Conservation (phyloP, 2,888 invertebrate genomes). For the Antheraea yamamai region DNA sequence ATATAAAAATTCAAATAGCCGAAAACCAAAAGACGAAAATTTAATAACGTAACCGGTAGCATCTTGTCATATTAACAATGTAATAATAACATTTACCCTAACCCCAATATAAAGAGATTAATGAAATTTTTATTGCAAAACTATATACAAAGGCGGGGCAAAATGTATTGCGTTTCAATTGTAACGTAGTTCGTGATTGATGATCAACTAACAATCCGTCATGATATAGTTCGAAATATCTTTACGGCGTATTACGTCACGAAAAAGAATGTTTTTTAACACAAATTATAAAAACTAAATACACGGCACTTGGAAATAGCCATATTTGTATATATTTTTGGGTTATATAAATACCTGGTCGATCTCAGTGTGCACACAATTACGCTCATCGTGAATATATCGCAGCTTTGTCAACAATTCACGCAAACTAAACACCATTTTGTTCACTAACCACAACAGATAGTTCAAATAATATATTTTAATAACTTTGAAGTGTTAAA, state of each 20-base stretch:
- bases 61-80: background rate
- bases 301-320: background rate
- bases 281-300: background rate
- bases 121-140: background rate
- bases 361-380: constrained; percentile 40
- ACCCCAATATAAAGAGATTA: constrained; percentile 5
- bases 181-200: constrained; percentile 34
- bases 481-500: background rate
- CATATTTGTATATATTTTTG: background rate
- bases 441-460: constrained; percentile 35
- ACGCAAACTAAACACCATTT: constrained; percentile 71
- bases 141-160: constrained; percentile 30
- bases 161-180: constrained; percentile 35
- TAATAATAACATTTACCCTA: background rate
- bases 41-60: background rate
- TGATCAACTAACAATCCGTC: constrained; percentile 29
- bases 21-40: background rate
- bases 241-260: constrained; percentile 29
- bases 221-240: constrained; percentile 33
- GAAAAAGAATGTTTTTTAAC: background rate
- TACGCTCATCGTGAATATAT: constrained; percentile 66
- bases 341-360: constrained; percentile 45
- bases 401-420: constrained; percentile 67
- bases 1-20: background rate
- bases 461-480: background rate